Base-by-base conservation (phyloP, 2,888 invertebrate species). In the Phyllotreta striolata region DNA sequence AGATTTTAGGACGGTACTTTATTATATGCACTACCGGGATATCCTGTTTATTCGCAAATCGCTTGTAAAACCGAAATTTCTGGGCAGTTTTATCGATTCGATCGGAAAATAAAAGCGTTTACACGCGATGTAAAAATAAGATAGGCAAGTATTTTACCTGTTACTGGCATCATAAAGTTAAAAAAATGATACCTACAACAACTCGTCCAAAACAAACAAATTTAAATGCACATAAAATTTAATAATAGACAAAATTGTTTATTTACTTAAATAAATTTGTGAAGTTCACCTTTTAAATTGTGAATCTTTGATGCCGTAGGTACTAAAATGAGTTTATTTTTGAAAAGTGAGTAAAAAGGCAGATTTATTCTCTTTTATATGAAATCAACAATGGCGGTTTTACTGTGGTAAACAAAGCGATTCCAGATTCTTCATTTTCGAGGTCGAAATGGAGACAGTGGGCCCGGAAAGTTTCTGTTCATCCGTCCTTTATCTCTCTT, bases 11-110 rank as follows among this genome's bases (percentile, higher is more conserved):
- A 47, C 47, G 47, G 55, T 60, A 52, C 57, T 58, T 54, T 57
- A 59, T 59, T 59, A 59, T 59, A 59, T 59, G 39, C 60, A 52
- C 51, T 52, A 43, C 44, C 40, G 39, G 54, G 54, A 49, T 46
- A 65, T 57, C 62, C 58, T 65, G 58, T 65, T 65, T 65, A 58
- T 46, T 62, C 43, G 57, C 58, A 61, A 57, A 62, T 57, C 41
- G 57, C 62, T 61, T 49, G 52, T 55, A 62, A 57, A 64, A 57
- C 41, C 9, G 61, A 52, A 57, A 61, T 64, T 61, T 64, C 57
- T 61, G 61, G 55, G 38, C 44, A 14, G 40, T 46, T 13, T 55
- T 62, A 60, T 60, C 52, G 60, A 60, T 60, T 47, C 4, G 24
- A 8, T n/a, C 10, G 12, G 24, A 47, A n/a, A 47, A 37, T 2